Conservation (phyloP, 2,113 vertebrate species). For the Odobenus rosmarus region DNA sequence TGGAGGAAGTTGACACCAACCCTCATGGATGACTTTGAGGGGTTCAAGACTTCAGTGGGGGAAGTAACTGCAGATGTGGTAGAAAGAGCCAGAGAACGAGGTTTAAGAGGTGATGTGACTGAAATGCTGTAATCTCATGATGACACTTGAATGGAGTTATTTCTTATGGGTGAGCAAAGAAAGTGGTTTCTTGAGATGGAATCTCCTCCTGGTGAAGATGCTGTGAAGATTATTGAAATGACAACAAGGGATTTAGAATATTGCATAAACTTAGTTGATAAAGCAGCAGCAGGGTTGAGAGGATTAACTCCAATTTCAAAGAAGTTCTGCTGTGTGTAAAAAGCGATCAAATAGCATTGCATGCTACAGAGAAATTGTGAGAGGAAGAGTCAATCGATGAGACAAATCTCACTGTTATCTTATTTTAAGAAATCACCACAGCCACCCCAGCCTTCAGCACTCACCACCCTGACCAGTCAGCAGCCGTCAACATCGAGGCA, state of each 20-base stretch:
- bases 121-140: background rate
- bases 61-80: background rate
- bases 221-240: background rate
- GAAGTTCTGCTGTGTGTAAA: background rate
- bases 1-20: background rate
- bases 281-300: background rate
- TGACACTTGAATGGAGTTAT: background rate
- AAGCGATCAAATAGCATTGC: background rate
- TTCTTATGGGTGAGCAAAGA: background rate
- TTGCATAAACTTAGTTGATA: background rate
- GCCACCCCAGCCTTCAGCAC: background rate
- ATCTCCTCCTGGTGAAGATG: background rate
- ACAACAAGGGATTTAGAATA: background rate
- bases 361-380: background rate
- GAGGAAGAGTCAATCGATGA: background rate
- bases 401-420: background rate
- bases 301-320: background rate
- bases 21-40: background rate
- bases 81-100: background rate
- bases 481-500: background rate
- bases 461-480: background rate
- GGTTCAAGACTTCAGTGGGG: background rate
- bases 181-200: background rate
- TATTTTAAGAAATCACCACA: background rate
- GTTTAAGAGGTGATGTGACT: background rate